These are phyloP conservation scores for Urophycis tenuis DNA, from an alignment of 2,797 vertebrate species.

Conservation along the genomic window DNA sequence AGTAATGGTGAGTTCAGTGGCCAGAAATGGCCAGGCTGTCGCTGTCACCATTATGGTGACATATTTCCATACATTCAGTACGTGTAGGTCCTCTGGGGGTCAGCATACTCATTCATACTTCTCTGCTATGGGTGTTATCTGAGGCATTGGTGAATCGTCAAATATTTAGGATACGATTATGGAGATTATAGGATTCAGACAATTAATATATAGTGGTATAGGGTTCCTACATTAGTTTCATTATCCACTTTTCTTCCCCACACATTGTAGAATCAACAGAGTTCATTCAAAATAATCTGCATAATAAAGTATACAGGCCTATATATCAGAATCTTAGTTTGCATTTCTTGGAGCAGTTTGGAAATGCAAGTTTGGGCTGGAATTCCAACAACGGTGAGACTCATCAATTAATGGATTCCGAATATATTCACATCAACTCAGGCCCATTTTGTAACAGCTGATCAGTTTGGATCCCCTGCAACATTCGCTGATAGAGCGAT, in stretches of 20 bases:
- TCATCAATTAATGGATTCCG: not conserved
- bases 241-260: not conserved
- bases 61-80: constrained; percentile 32
- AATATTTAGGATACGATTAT: not conserved
- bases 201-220: not conserved
- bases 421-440: too few relatives aligned
- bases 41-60: constrained; percentile 2
- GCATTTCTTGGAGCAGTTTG: not conserved
- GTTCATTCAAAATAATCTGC: not conserved
- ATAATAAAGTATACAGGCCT: too few relatives aligned
- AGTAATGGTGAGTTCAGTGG: not conserved
- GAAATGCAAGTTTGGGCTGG: not conserved
- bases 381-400: not conserved
- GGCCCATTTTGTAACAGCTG: not conserved
- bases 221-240: not conserved
- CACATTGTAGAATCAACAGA: not conserved
- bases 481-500: not conserved
- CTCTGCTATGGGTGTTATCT: not conserved
- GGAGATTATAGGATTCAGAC: not conserved
- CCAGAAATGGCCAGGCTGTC: not conserved
- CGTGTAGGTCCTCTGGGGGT: constrained; percentile 20
- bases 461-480: not conserved
- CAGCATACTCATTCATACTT: not conserved
- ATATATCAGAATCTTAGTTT: not conserved
- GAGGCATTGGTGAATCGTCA: not conserved